Conservation (phyloP, 2,888 invertebrate species). For the Syrphus vitripennis region DNA sequence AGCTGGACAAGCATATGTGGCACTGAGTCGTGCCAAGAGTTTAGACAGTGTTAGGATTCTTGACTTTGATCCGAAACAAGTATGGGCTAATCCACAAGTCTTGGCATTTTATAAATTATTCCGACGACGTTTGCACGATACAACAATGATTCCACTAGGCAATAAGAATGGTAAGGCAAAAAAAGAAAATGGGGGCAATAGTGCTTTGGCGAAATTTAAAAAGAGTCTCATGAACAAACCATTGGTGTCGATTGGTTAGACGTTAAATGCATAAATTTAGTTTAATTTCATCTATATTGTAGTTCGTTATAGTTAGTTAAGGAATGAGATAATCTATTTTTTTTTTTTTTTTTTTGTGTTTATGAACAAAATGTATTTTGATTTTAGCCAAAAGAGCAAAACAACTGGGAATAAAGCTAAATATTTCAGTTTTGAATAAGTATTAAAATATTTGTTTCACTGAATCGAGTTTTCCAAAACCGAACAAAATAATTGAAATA, state of each 20-base stretch:
- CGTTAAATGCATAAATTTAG: background rate
- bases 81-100: slow-evolving; percentile 93
- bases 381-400: background rate
- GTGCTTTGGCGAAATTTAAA: slow-evolving; percentile 77
- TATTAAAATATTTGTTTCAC: background rate
- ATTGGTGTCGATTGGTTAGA: slow-evolving; percentile 78
- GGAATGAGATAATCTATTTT: background rate
- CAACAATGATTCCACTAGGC: slow-evolving; percentile 85
- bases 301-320: background rate
- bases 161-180: slow-evolving; percentile 76
- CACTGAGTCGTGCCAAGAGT: slow-evolving; percentile 94
- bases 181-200: slow-evolving; percentile 68
- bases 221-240: slow-evolving; percentile 80
- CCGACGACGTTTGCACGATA: slow-evolving; percentile 84
- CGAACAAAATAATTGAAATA: too few species aligned
- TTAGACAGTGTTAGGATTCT: slow-evolving; percentile 91
- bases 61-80: slow-evolving; percentile 92
- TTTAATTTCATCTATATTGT: background rate
- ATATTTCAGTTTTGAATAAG: slow-evolving; percentile 40
- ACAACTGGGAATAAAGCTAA: slow-evolving; percentile 64
- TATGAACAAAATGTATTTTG: slow-evolving; percentile 9
- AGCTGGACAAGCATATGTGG: slow-evolving; percentile 98
- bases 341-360: slow-evolving; percentile 29
- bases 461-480: too few species aligned
- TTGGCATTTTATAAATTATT: slow-evolving; percentile 90